phyloP scores from a whole-genome alignment of 2,113 vertebrate genomes.

The Tricholaema leucomelas region DNA sequence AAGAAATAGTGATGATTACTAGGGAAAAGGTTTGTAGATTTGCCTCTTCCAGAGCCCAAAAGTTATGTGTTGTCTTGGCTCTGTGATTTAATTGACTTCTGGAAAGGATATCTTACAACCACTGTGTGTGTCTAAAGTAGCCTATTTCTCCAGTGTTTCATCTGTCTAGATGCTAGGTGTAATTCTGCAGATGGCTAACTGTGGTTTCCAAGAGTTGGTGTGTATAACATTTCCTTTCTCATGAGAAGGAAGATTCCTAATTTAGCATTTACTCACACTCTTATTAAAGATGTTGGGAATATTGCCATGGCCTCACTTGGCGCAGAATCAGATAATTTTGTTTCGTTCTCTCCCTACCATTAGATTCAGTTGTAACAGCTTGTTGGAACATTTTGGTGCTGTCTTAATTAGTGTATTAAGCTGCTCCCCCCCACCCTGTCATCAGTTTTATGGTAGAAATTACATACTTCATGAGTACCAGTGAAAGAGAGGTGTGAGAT shows the following conservation, averaged over 20 bases:
- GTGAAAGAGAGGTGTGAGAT: slow-evolving; percentile 40
- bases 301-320: slow-evolving; percentile 46
- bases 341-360: slow-evolving; percentile 42
- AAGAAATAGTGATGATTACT: not conserved
- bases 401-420: slow-evolving; percentile 51
- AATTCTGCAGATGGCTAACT: slow-evolving; percentile 41
- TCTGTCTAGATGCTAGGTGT: not conserved
- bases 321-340: not conserved
- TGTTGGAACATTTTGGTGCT: slow-evolving; percentile 29
- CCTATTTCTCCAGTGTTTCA: not conserved
- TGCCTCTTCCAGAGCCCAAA: not conserved
- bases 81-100: not conserved
- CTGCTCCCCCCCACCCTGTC: too few species aligned
- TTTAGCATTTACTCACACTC: slow-evolving; percentile 35
- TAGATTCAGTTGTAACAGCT: slow-evolving; percentile 37
- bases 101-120: not conserved
- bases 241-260: slow-evolving; percentile 5
- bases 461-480: slow-evolving; percentile 19
- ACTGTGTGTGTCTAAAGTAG: not conserved
- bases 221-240: slow-evolving; percentile 15
- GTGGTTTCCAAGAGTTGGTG: slow-evolving; percentile 19
- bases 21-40: not conserved
- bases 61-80: not conserved
- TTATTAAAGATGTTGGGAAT: slow-evolving; percentile 45
- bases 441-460: slow-evolving; percentile 41